Conservation (phyloP, 2,113 vertebrate genomes). For the Microtus pennsylvanicus region DNA sequence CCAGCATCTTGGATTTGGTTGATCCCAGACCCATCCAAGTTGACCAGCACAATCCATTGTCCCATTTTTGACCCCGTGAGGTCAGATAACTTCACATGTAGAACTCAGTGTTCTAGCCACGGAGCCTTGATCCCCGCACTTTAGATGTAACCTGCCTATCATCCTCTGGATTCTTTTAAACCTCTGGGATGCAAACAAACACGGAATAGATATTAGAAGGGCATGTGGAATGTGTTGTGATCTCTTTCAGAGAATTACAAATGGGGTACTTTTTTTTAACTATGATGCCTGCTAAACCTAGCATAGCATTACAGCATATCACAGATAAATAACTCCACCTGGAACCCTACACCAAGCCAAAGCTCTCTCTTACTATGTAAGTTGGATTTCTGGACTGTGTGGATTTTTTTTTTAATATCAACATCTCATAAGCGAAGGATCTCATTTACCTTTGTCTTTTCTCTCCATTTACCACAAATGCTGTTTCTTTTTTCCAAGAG, state of each 20-base stretch:
- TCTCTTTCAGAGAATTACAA: not conserved
- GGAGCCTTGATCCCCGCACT: not conserved
- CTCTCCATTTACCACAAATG: not conserved
- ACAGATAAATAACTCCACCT: not conserved
- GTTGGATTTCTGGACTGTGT: not conserved
- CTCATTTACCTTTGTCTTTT: constrained; percentile 17
- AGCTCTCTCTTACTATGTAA: not conserved
- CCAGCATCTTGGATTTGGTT: too few relatives aligned
- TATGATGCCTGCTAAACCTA: not conserved
- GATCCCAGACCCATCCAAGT: not conserved
- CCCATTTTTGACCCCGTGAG: not conserved
- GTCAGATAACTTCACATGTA: not conserved
- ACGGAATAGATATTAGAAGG: not conserved
- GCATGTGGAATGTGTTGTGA: not conserved
- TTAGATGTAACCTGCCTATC: not conserved
- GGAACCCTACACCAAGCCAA: not conserved
- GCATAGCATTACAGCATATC: not conserved
- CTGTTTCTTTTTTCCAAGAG: not conserved
- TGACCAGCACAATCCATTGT: not conserved
- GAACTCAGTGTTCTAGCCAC: not conserved
- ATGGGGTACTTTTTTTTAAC: not conserved
- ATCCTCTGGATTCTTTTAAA: not conserved
- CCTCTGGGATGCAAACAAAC: not conserved
- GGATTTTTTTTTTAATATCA: not conserved
- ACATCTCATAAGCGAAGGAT: constrained; percentile 31